These are phyloP conservation scores for Lycodopsis pacificus DNA, from an alignment of 2,797 vertebrate species.

Conservation along the genomic window DNA sequence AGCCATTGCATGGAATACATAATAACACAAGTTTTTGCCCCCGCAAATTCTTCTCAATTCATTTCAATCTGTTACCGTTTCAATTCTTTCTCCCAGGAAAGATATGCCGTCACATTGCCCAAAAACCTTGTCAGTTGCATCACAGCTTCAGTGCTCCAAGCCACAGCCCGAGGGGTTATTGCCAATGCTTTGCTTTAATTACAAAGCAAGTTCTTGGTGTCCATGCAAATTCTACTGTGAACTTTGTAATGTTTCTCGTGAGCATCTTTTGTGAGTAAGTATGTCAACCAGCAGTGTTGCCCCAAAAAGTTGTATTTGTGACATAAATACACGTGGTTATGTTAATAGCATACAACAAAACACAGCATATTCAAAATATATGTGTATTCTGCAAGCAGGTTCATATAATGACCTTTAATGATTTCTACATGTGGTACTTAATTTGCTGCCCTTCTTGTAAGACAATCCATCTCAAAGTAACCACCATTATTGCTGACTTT, in stretches of 20 bases:
- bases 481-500: conserved; percentile 28
- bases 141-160: conserved; percentile 68
- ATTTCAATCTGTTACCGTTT: conserved; percentile 53
- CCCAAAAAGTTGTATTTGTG: neutral
- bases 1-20: conserved; percentile 16
- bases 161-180: conserved; percentile 65
- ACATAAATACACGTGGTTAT: neutral
- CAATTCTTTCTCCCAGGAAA: conserved; percentile 49
- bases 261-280: conserved; percentile 37
- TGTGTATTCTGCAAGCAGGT: neutral
- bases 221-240: conserved; percentile 53
- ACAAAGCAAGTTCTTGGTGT: conserved; percentile 68
- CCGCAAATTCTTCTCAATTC: conserved; percentile 40
- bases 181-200: conserved; percentile 72
- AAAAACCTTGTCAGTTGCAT: conserved; percentile 72
- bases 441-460: conserved; percentile 24
- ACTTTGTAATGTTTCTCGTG: conserved; percentile 32
- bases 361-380: neutral
- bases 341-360: neutral
- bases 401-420: conserved; percentile 7
- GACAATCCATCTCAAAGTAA: conserved; percentile 38
- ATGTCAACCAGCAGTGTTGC: conserved; percentile 20
- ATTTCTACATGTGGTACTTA: neutral
- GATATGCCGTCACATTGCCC: conserved; percentile 60
- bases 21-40: conserved; percentile 16